Conservation (phyloP, 2,797 vertebrate species). For the Jordanella pulchra region DNA sequence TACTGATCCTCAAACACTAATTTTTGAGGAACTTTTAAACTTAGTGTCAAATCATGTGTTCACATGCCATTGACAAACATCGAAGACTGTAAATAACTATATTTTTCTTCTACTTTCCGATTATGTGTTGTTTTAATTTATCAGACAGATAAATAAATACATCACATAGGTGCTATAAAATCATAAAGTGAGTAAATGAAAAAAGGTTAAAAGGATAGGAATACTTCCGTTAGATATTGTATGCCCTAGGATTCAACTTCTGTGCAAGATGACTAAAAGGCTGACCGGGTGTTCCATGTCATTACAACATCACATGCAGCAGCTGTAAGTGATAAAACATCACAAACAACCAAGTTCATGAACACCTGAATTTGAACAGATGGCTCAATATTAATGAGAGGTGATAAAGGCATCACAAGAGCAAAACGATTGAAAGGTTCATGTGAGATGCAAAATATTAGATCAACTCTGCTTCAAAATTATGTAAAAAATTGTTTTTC, state of each 20-base stretch:
- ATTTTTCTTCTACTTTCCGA: background rate
- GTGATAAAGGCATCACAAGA: background rate
- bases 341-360: background rate
- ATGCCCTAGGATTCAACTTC: background rate
- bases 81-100: too few species aligned
- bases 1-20: too few species aligned
- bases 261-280: slow-evolving; percentile 1
- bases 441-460: background rate
- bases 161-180: background rate
- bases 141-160: background rate
- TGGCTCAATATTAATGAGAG: background rate
- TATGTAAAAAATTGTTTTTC: background rate
- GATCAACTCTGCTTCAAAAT: background rate
- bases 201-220: background rate
- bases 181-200: background rate
- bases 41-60: too few species aligned
- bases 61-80: too few species aligned
- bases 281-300: slow-evolving; percentile 22
- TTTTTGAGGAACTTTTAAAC: too few species aligned
- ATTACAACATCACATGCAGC: slow-evolving; percentile 19
- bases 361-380: background rate
- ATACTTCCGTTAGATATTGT: background rate
- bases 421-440: background rate
- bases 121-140: background rate
- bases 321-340: slow-evolving; percentile 14